phyloP scores from a whole-genome alignment of 1,140 invertebrate species.

The Zelostemma sp. region DNA sequence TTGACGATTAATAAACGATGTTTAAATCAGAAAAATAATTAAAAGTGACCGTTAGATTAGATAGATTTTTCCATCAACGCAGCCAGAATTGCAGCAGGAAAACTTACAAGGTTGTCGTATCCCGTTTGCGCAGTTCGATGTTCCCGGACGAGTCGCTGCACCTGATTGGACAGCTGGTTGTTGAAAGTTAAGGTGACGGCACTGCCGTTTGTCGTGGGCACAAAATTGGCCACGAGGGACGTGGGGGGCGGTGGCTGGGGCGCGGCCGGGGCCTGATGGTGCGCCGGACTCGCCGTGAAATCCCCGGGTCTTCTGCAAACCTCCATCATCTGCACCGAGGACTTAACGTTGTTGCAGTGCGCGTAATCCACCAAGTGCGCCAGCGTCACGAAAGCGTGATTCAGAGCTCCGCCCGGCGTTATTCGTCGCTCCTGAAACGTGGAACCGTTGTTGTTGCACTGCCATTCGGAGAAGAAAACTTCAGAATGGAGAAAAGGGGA shows the following conservation, averaged over 20 bases:
- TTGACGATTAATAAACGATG: too few species aligned
- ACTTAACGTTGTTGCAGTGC: conserved; percentile 96
- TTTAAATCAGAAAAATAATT: too few species aligned
- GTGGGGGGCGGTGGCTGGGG: conserved; percentile 74
- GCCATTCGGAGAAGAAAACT: conserved; percentile 2
- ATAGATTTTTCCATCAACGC: too few species aligned
- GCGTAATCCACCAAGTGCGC: conserved; percentile 96
- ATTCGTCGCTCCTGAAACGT: conserved; percentile 85
- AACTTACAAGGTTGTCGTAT: conserved; percentile 75
- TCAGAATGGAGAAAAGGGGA: not conserved
- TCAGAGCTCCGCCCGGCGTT: conserved; percentile 94
- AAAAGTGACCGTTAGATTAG: too few species aligned
- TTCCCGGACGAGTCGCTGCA: conserved; percentile 77
- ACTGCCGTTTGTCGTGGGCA: conserved; percentile 84
- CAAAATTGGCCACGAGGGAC: conserved; percentile 76
- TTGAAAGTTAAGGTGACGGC: conserved; percentile 89
- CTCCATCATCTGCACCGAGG: conserved; percentile 97
- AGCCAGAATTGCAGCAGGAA: too few species aligned
- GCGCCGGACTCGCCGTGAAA: conserved; percentile 71
- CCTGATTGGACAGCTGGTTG: conserved; percentile 82
- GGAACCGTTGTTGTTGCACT: not conserved
- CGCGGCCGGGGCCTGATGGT: conserved; percentile 72
- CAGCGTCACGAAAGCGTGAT: conserved; percentile 94
- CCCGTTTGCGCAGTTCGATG: conserved; percentile 71
- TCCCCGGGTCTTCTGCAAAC: conserved; percentile 80